Conservation (phyloP, 2,113 vertebrate genomes). For the Indri indri region DNA sequence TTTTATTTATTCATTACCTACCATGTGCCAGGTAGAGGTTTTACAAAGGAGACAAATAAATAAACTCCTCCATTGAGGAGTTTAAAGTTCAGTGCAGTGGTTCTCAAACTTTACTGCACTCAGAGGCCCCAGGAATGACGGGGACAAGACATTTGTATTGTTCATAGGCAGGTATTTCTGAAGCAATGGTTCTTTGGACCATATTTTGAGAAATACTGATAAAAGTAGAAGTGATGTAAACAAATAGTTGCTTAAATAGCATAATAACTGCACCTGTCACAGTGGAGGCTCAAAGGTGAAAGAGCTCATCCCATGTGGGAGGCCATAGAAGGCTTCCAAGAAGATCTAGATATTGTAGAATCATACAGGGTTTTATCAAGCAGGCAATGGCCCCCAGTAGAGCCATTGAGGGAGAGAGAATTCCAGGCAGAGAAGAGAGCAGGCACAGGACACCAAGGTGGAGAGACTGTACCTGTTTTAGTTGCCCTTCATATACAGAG, state of each 20-base stretch:
- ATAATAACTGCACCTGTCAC: neutral
- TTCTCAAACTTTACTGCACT: neutral
- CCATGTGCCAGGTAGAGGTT: neutral
- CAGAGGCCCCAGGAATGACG: neutral
- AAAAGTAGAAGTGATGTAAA: neutral
- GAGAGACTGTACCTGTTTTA: neutral
- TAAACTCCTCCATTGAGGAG: neutral
- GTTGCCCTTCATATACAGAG: neutral
- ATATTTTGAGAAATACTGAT: neutral
- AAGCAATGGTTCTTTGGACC: neutral
- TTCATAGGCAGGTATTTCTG: neutral
- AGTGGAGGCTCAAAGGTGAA: neutral
- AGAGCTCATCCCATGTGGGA: neutral
- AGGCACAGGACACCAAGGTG: fast-evolving
- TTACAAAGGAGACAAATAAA: neutral
- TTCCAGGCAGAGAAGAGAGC: neutral
- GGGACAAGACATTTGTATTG: neutral
- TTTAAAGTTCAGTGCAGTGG: neutral
- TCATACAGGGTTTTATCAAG: neutral
- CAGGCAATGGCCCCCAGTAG: fast-evolving
- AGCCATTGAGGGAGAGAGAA: neutral
- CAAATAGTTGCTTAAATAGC: neutral
- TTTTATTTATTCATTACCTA: neutral
- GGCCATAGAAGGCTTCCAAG: neutral
- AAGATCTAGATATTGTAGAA: neutral